phyloP scores from a whole-genome alignment of 2,113 vertebrate species.

The Seriola aureovittata region DNA sequence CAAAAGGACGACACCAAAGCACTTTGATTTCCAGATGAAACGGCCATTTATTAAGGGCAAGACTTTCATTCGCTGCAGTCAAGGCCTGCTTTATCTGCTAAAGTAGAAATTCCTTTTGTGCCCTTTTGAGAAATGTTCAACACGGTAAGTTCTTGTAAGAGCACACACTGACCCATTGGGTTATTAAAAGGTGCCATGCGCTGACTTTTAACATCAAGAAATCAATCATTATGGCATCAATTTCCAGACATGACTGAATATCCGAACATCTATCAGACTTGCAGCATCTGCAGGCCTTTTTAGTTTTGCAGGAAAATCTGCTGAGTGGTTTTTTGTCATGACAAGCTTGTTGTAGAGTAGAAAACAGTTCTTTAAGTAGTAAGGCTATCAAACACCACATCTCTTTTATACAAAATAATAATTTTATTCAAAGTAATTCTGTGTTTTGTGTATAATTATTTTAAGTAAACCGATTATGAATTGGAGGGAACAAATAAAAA shows the following conservation, averaged over 20 bases:
- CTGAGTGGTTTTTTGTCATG: neutral
- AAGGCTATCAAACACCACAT: too few relatives aligned
- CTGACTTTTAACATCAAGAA: slow-evolving; percentile 8
- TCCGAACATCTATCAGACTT: neutral
- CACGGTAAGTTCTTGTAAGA: slow-evolving; percentile 7
- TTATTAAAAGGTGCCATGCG: neutral
- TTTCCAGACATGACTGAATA: neutral
- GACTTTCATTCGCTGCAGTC: slow-evolving; percentile 5
- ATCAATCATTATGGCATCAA: neutral
- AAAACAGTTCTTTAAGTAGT: too few relatives aligned
- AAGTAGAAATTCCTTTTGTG: neutral
- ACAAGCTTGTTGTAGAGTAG: too few relatives aligned
- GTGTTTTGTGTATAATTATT: too few relatives aligned
- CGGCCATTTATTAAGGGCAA: slow-evolving; percentile 44
- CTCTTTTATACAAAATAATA: too few relatives aligned
- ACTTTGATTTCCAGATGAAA: slow-evolving; percentile 58
- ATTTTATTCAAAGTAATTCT: too few relatives aligned
- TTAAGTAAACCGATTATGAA: too few relatives aligned
- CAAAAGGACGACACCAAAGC: slow-evolving; percentile 23
- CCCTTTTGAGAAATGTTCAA: slow-evolving; percentile 23
- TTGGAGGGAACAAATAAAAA: too few relatives aligned
- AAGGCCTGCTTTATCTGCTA: slow-evolving; percentile 39
- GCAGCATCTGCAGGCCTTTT: neutral
- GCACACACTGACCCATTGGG: neutral
- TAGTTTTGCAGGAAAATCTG: neutral